Base-by-base conservation (phyloP, 1,140 invertebrate genomes). In the Plutomurus gul region DNA sequence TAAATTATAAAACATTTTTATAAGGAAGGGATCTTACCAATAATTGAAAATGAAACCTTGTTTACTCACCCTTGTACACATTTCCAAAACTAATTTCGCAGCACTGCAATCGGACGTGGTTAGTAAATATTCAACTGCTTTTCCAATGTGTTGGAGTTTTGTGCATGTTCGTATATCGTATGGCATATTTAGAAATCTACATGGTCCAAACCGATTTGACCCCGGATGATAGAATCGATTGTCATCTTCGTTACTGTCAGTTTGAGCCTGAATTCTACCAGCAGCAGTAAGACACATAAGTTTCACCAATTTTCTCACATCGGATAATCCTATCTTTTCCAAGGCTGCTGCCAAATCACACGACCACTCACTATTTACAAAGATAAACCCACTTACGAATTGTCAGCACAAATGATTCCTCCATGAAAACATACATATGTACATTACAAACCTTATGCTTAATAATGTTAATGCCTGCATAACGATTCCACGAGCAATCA, bases 251-350 rank as follows among this genome's bases (percentile, higher is more conserved):
- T 22, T 51, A 10, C n/a, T 33, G 36, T 71, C 75, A 22, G 72
- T 46, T 72, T 76, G 73, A 1, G 79, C 73, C 13, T 77, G 87
- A 20, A 90, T 87, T 51, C 89, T 86, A 51, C 90, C 90, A 72
- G 88, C 87, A 4, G 90, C 90, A 79, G 89, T 89, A 33, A 92
- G 84, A 46, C 89, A 89, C 91, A 92, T 92, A 18, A 92, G 85
- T n/a, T 88, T 86, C 0, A 92, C 89, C 3, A 91, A 86, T 82
- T 89, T 88, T 72, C 87, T 86, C 33, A 91, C 89, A 85, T 91
- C 90, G 33, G 87, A 88, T 65, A 92, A 84, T 20, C 90, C 90
- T 22, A 92, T 89, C 16, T 87, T 86, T 80, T 89, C 87, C 25
- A 92, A 84, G 16, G 89, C 89, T 37, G 86, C 86, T 8, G 88